Evolutionary conservation across 2,113 vertebrate species (phyloP).

Genomic region (Labrus mixtus): DNA sequence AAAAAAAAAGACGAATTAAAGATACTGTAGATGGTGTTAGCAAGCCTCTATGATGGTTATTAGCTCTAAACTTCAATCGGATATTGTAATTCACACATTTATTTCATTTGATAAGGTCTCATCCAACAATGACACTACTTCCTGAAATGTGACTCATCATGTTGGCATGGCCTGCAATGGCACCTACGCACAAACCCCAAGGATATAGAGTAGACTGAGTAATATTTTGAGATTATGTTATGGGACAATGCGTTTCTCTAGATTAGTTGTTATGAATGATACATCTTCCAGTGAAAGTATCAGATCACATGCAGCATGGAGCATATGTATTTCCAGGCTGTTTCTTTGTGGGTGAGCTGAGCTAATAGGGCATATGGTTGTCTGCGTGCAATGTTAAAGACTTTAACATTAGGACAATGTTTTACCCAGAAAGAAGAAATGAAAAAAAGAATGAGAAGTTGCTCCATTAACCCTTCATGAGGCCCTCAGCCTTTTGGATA

Average conservation of each 20-base stretch:
- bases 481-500: conserved; percentile 24
- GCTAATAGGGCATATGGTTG: not conserved
- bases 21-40: not conserved
- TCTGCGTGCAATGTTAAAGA: conserved; percentile 5
- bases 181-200: not conserved
- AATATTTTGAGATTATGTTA: conserved; percentile 1
- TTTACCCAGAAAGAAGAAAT: conserved; percentile 65
- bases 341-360: conserved; percentile 2
- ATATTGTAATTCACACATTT: not conserved
- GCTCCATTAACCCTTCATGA: conserved; percentile 29
- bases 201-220: not conserved
- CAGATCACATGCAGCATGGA: not conserved
- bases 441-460: conserved; percentile 59
- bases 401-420: conserved; percentile 6
- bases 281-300: conserved; percentile 21
- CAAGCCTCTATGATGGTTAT: not conserved
- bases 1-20: not conserved
- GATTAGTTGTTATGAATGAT: conserved; percentile 5
- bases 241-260: not conserved
- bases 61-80: not conserved
- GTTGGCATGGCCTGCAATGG: not conserved
- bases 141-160: conserved; percentile 22
- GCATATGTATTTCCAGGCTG: conserved; percentile 43
- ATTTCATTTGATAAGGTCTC: not conserved
- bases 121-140: not conserved